Evolutionary conservation across 2,888 invertebrate genomes (phyloP).

Genomic region (Sesamia inferens): DNA sequence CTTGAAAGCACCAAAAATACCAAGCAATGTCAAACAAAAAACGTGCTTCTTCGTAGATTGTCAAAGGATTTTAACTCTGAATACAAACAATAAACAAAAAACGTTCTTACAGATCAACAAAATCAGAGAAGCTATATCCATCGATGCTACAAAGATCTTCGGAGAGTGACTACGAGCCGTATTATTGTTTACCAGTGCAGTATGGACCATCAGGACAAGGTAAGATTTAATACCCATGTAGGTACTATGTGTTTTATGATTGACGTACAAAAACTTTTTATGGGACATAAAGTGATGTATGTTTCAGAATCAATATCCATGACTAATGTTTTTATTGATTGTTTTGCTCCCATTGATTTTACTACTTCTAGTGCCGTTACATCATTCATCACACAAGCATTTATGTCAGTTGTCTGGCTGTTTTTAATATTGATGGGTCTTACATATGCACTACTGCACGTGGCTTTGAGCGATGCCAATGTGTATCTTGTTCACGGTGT

Average conservation of each 20-base stretch:
- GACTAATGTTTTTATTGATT: slow-evolving; percentile 43
- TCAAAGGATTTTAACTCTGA: neutral
- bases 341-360: slow-evolving; percentile 32
- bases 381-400: slow-evolving; percentile 48
- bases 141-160: slow-evolving; percentile 96
- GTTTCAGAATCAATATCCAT: slow-evolving; percentile 22
- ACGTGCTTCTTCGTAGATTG: slow-evolving; percentile 59
- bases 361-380: slow-evolving; percentile 23
- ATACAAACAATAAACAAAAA: slow-evolving; percentile 22
- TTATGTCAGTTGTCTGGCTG: slow-evolving; percentile 39
- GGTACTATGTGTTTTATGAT: slow-evolving; percentile 14
- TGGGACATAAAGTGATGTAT: slow-evolving; percentile 32
- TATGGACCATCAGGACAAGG: slow-evolving; percentile 91
- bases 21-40: slow-evolving; percentile 43
- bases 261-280: slow-evolving; percentile 32
- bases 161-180: slow-evolving; percentile 95
- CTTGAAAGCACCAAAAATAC: slow-evolving; percentile 34
- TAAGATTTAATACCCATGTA: slow-evolving; percentile 69
- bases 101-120: slow-evolving; percentile 93
- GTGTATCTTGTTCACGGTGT: slow-evolving; percentile 26
- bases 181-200: slow-evolving; percentile 95
- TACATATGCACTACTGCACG: slow-evolving; percentile 57
- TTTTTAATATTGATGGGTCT: slow-evolving; percentile 50
- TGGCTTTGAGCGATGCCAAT: slow-evolving; percentile 52
- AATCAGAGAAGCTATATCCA: slow-evolving; percentile 98